phyloP scores from a whole-genome alignment of 2,113 vertebrate species.

The Silurus asotus region DNA sequence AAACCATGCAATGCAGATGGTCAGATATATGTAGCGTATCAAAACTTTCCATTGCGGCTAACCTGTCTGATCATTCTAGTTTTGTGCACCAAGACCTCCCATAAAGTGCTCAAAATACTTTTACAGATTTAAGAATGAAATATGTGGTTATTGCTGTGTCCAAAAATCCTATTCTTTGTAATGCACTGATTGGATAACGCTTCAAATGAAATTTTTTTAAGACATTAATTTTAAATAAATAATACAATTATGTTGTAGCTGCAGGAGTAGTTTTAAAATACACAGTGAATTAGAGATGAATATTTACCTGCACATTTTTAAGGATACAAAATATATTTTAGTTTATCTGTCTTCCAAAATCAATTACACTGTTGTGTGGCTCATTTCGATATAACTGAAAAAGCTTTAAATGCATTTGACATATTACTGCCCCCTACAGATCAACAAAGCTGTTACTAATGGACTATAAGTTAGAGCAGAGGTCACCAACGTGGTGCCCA shows the following conservation, averaged over 20 bases:
- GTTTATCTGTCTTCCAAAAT: not conserved
- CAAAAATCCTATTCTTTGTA: not conserved
- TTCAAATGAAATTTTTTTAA: constrained; percentile 7
- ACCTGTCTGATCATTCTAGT: not conserved
- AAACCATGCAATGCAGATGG: constrained; percentile 34
- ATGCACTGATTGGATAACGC: not conserved
- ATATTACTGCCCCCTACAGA: not conserved
- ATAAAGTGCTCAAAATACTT: not conserved
- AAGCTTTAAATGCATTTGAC: not conserved
- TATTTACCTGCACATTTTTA: not conserved
- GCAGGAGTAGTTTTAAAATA: not conserved
- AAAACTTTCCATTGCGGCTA: constrained; percentile 30
- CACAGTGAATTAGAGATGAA: not conserved
- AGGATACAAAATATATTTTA: not conserved
- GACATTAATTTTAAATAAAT: not conserved
- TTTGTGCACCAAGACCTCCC: constrained; percentile 28
- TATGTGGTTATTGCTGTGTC: not conserved
- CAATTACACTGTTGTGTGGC: not conserved
- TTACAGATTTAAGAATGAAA: constrained; percentile 20
- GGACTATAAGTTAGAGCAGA: not conserved
- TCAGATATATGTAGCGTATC: constrained; percentile 43
- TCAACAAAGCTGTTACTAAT: not conserved
- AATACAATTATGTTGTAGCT: not conserved
- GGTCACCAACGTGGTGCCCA: too few species aligned
- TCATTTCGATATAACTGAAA: not conserved